Conservation (phyloP, 2,797 vertebrate genomes). For the Squalus acanthias region DNA sequence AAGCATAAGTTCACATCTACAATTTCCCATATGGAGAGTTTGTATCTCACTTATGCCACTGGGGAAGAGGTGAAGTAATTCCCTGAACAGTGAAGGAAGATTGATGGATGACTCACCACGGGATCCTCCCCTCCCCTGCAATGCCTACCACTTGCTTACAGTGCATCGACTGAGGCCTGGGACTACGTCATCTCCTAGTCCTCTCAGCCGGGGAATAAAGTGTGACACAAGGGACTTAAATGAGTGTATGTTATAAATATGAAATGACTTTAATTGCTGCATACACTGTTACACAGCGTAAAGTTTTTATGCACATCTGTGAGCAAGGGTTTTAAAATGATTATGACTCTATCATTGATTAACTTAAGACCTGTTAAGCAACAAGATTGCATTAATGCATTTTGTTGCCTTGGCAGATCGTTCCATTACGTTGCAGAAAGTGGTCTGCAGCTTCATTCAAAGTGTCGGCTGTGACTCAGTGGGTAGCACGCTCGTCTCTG, state of each 20-base stretch:
- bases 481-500: background rate
- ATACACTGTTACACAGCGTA: background rate
- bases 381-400: background rate
- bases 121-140: background rate
- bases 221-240: background rate
- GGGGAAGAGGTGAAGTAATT: background rate
- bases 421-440: background rate
- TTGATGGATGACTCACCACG: background rate
- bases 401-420: background rate
- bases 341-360: background rate
- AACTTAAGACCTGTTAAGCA: background rate
- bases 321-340: background rate
- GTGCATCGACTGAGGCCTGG: background rate
- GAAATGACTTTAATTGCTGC: background rate
- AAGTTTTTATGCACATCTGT: background rate
- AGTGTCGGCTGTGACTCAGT: background rate
- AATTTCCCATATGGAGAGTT: background rate
- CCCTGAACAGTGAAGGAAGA: background rate
- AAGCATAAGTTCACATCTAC: background rate
- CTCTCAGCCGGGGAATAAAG: background rate
- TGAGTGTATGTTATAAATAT: constrained; percentile 30
- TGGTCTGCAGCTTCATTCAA: background rate
- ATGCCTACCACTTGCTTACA: background rate
- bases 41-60: background rate
- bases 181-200: background rate